Conservation (phyloP, 2,888 invertebrate genomes). For the Tillus elongatus region DNA sequence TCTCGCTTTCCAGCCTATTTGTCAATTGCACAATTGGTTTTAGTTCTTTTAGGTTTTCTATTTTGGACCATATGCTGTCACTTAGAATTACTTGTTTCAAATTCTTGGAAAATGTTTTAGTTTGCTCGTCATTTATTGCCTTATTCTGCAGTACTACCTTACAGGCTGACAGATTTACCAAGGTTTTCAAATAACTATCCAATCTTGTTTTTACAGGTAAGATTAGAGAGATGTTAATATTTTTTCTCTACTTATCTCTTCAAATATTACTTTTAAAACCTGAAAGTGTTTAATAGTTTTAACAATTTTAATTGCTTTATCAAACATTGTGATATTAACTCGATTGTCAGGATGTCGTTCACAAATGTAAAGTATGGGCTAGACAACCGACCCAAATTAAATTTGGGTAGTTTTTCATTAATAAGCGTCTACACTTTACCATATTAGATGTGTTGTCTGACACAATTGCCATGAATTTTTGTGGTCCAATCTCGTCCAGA, state of each 20-base stretch:
- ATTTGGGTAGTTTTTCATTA: no score
- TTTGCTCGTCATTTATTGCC: conserved; percentile 2
- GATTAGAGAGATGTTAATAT: conserved; percentile 1
- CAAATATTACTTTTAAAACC: conserved; percentile 1
- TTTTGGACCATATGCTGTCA: conserved; percentile 3
- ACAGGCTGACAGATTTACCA: conserved; percentile 2
- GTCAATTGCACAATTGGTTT: conserved; percentile 1
- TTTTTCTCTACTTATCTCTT: conserved; percentile 3
- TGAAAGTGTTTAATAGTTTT: background rate
- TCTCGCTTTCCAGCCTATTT: conserved; percentile 2
- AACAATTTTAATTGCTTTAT: conserved; percentile 1
- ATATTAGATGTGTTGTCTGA: no score
- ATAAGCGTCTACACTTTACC: no score
- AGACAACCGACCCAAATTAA: no score
- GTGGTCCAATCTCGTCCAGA: no score
- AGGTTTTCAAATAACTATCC: conserved; percentile 2
- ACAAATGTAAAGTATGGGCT: no score
- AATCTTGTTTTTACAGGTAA: conserved; percentile 2
- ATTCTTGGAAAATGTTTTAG: conserved; percentile 1
- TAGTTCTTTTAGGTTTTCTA: background rate
- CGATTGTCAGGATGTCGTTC: no score
- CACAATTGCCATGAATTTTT: no score
- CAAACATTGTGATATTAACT: no score
- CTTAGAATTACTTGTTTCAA: conserved; percentile 1
- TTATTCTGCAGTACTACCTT: conserved; percentile 2